Base-by-base conservation (phyloP, 2,888 invertebrate genomes). In the Mythimna pallens region DNA sequence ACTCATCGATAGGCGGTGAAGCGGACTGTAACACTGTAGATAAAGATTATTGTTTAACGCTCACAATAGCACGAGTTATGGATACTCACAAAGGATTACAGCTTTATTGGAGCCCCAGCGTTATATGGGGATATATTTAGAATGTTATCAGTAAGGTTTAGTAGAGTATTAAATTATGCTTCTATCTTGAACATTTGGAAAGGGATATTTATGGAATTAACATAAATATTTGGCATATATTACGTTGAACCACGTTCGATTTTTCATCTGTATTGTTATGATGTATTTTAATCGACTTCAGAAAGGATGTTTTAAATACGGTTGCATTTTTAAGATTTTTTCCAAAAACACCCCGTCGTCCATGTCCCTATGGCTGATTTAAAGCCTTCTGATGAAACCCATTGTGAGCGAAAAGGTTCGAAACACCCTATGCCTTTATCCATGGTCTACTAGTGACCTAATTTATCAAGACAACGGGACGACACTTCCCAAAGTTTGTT, bases 41-140 rank as follows among this genome's bases (percentile, higher is more conserved):
- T 90, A 90, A 89, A 90, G 89, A 88, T 86, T 78, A 84, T 87
- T 86, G 85, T 86, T 89, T 87, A 86, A 87, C 84, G 84, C 58
- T 50, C 83, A 89, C 88, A 89, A 85, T 83, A 79, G 81, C 83
- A 65, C 70, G 77, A 84, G 76, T 73, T 86, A 84, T 81, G 76
- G 84, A 78, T 71, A 57, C 52, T 73, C 64, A 81, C 81, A 83
- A 85, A 66, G 64, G 81, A 58, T 47, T 68, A 72, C 76, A 73
- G 76, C 74, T 81, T 86, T 84, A 84, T 79, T 84, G 77, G 52
- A 54, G 52, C n/a, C 55, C 58, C 55, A 50, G 61, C 25, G 58
- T 30, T 67, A 22, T 57, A 20, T 68, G 73, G 30, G 76, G 55
- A 71, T 78, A 70, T 74, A 69, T 74, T 83, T 83, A 59, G 65